These are phyloP conservation scores for Scolopax bukidnonensis DNA, from an alignment of 2,797 vertebrate genomes.

Conservation along the genomic window DNA sequence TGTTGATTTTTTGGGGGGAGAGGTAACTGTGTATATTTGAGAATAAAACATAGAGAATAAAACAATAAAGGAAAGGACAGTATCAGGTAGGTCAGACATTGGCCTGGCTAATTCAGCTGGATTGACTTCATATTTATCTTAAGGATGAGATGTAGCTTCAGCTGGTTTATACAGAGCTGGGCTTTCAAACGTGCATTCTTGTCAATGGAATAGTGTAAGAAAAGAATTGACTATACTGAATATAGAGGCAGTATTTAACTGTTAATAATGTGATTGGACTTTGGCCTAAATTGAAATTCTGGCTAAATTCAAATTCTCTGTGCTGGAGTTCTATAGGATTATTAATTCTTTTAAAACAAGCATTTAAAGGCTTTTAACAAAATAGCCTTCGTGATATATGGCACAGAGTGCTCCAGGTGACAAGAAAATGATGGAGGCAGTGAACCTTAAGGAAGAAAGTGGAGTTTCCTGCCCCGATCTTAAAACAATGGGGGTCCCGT, in stretches of 20 bases:
- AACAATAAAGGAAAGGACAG: not conserved
- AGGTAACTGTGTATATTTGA: not conserved
- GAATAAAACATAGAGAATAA: not conserved
- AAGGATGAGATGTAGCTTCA: not conserved
- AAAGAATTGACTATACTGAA: not conserved
- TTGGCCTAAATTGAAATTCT: not conserved
- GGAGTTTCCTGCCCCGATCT: constrained; percentile 55
- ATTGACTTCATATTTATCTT: not conserved
- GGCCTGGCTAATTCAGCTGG: not conserved
- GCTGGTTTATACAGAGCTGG: not conserved
- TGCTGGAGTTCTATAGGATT: not conserved
- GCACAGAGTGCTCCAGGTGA: constrained; percentile 79
- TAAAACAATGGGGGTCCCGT: constrained; percentile 77
- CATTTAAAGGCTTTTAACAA: not conserved
- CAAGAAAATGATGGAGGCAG: constrained; percentile 83
- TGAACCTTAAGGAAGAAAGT: constrained; percentile 75
- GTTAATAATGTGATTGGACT: not conserved
- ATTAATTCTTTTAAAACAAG: not conserved
- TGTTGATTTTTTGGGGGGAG: not conserved
- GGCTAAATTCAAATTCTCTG: not conserved
- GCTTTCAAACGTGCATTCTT: not conserved
- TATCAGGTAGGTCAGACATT: not conserved
- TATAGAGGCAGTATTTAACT: not conserved
- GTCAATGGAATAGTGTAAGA: not conserved
- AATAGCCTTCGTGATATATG: not conserved